phyloP scores from a whole-genome alignment of 2,113 vertebrate genomes.

The Ellobius talpinus region DNA sequence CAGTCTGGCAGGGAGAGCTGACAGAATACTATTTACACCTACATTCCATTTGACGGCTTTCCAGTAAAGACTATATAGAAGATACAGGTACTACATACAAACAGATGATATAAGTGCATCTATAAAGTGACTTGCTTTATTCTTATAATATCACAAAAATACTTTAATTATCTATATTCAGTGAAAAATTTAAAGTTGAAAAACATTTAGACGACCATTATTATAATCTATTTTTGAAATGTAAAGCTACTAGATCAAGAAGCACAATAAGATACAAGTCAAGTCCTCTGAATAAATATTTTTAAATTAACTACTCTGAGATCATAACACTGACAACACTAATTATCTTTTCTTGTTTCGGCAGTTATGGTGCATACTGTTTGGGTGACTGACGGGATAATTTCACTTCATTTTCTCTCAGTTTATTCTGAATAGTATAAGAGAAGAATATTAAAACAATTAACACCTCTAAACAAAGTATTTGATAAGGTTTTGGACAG shows the following conservation, averaged over 20 bases:
- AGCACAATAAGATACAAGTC: slow-evolving; percentile 59
- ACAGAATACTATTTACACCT: not conserved
- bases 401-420: slow-evolving; percentile 71
- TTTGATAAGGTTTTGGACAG: slow-evolving; percentile 70
- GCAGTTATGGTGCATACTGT: slow-evolving; percentile 69
- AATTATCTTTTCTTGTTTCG: slow-evolving; percentile 63
- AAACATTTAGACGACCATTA: slow-evolving; percentile 45
- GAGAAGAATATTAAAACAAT: slow-evolving; percentile 76
- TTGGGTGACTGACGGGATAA: slow-evolving; percentile 75
- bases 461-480: slow-evolving; percentile 72
- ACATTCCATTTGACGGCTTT: slow-evolving; percentile 8
- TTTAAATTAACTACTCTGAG: slow-evolving; percentile 70
- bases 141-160: slow-evolving; percentile 44
- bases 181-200: slow-evolving; percentile 58
- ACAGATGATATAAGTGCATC: not conserved
- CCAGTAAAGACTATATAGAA: not conserved
- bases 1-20: not conserved
- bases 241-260: slow-evolving; percentile 64
- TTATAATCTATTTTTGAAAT: slow-evolving; percentile 66
- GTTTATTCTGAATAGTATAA: slow-evolving; percentile 61
- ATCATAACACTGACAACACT: slow-evolving; percentile 82
- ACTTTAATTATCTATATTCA: slow-evolving; percentile 47
- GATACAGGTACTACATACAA: not conserved
- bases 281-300: slow-evolving; percentile 77
- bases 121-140: slow-evolving; percentile 41